A percentile compares a stretch with the other conserved stretches of the same genome.
These are phyloP conservation scores for Anoplius nigerrimus DNA, from an alignment of 2,888 invertebrate genomes.

Conservation along the genomic window DNA sequence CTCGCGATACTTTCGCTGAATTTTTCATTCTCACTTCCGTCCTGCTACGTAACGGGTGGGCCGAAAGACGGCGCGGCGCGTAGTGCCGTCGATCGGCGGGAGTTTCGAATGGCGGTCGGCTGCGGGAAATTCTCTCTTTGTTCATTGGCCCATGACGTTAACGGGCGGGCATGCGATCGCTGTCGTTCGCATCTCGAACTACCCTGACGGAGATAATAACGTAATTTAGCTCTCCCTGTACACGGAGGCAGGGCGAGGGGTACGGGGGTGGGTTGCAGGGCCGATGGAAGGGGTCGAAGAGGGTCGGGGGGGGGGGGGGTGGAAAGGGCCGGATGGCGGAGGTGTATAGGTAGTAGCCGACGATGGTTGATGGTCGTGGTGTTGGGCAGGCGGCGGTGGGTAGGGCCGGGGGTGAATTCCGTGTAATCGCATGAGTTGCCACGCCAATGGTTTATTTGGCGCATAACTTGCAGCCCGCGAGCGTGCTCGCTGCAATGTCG, in stretches of 20 bases:
- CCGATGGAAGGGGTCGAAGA: too few relatives aligned
- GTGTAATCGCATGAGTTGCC: slow-evolving; percentile 22
- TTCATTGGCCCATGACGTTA: slow-evolving; percentile 32
- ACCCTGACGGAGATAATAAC: slow-evolving; percentile 25
- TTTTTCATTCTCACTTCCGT: too few relatives aligned
- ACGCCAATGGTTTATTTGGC: slow-evolving; percentile 21
- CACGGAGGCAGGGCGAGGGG: too few relatives aligned
- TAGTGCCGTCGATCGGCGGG: slow-evolving; percentile 17
- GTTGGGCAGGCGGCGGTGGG: too few relatives aligned
- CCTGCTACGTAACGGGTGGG: too few relatives aligned
- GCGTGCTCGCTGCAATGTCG: background rate
- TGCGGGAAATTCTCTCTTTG: slow-evolving; percentile 32
- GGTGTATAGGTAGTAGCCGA: background rate
- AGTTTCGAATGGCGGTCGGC: slow-evolving; percentile 36
- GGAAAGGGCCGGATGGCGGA: background rate
- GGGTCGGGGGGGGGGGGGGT: background rate
- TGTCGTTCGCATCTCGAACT: slow-evolving; percentile 20
- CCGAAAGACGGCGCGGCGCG: too few relatives aligned
- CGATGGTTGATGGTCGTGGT: too few relatives aligned
- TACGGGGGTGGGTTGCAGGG: too few relatives aligned
- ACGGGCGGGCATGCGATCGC: slow-evolving; percentile 20
- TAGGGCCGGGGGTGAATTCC: too few relatives aligned
- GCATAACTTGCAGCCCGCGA: slow-evolving; percentile 13
- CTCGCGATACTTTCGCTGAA: too few relatives aligned
- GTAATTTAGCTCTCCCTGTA: slow-evolving; percentile 16